Conservation (phyloP, 2,113 vertebrate genomes). For the Chaetops frenatus region DNA sequence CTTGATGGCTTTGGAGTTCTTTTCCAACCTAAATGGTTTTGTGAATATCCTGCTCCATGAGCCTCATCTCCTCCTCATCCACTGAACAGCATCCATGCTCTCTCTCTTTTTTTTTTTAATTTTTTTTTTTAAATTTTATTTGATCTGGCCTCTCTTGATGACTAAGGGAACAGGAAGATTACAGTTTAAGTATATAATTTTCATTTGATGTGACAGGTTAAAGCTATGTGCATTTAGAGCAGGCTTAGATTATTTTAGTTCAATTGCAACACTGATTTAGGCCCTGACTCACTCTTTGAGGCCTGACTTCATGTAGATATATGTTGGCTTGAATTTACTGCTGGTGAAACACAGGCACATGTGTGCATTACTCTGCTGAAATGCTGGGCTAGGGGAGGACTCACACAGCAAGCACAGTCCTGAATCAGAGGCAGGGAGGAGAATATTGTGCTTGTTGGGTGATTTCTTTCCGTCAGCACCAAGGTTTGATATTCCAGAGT, state of each 20-base stretch:
- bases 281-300: slow-evolving; percentile 13
- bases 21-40: not conserved
- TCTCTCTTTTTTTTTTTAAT: not conserved
- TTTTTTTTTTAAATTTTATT: not conserved
- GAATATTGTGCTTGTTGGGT: not conserved
- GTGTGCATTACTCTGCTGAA: not conserved
- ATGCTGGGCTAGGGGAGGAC: not conserved
- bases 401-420: not conserved
- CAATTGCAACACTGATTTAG: not conserved
- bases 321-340: not conserved
- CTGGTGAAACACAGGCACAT: not conserved
- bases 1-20: accelerated
- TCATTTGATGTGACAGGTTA: slow-evolving; percentile 48
- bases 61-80: not conserved
- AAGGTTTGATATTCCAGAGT: not conserved
- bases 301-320: not conserved
- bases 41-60: not conserved
- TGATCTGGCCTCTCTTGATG: not conserved
- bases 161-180: slow-evolving; percentile 45
- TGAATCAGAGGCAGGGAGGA: not conserved
- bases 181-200: slow-evolving; percentile 36
- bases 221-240: slow-evolving; percentile 10
- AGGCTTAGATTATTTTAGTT: slow-evolving; percentile 34
- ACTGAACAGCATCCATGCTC: not conserved
- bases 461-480: not conserved